These are phyloP conservation scores for Anodontia alba DNA, from an alignment of 2,888 invertebrate genomes.

Conservation along the genomic window DNA sequence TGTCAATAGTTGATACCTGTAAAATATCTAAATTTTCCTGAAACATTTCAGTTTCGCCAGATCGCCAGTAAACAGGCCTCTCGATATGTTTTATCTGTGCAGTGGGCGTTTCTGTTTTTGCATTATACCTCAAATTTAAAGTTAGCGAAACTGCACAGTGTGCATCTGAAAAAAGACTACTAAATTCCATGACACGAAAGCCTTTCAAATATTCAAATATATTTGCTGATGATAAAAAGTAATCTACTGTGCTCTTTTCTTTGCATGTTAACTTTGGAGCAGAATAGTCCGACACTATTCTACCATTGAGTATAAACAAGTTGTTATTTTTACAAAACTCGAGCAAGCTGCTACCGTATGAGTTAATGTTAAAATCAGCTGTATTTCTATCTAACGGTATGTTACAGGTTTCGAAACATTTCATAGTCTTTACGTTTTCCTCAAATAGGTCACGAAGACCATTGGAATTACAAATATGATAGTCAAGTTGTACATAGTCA, in stretches of 20 bases:
- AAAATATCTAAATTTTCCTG: too few relatives aligned
- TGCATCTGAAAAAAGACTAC: not conserved
- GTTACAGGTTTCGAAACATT: not conserved
- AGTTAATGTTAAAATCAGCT: not conserved
- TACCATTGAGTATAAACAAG: not conserved
- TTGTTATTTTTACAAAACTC: not conserved
- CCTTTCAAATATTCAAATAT: not conserved
- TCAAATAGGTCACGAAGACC: too few relatives aligned
- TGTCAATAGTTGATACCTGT: not conserved
- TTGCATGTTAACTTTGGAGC: not conserved
- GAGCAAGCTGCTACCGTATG: not conserved
- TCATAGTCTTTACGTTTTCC: too few relatives aligned
- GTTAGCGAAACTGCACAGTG: not conserved
- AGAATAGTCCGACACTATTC: too few relatives aligned
- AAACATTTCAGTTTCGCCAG: not conserved
- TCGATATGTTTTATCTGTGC: not conserved
- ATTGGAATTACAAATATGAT: too few relatives aligned
- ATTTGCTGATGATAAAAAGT: not conserved
- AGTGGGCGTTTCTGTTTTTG: not conserved
- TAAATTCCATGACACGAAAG: not conserved
- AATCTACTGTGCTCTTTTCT: not conserved
- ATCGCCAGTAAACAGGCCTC: not conserved
- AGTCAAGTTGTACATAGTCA: too few relatives aligned
- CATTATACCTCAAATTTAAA: not conserved
- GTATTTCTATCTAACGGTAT: not conserved